Percentiles rank a stretch among this genome's conserved stretches.
These are phyloP conservation scores for Antheraea yamamai DNA, from an alignment of 2,888 invertebrate genomes.

Conservation along the genomic window DNA sequence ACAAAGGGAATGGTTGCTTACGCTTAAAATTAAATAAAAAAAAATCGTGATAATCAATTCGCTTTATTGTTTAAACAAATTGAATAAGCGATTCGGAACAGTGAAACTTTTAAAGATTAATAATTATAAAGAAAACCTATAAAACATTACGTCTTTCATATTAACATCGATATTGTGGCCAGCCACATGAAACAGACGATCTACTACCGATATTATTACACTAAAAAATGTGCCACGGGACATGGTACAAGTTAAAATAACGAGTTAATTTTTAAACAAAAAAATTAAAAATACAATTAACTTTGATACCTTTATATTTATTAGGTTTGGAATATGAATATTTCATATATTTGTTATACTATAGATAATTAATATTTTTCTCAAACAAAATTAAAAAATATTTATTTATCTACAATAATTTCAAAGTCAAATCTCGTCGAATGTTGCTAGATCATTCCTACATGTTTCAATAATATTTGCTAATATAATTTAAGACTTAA, in stretches of 20 bases:
- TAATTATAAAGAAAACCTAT: constrained; percentile 62
- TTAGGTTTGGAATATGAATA: neutral
- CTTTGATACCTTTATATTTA: neutral
- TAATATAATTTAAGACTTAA: neutral
- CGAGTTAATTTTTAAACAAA: neutral
- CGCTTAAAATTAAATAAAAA: constrained; percentile 40
- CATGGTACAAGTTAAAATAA: neutral
- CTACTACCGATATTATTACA: constrained; percentile 28
- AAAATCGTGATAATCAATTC: constrained; percentile 63
- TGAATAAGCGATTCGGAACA: constrained; percentile 71
- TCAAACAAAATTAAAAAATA: neutral
- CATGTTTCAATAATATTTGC: constrained; percentile 14
- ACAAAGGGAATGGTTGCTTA: neutral
- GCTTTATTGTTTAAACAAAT: constrained; percentile 81
- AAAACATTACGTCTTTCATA: constrained; percentile 60
- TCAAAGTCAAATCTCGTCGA: constrained; percentile 2
- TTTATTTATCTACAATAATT: constrained; percentile 4
- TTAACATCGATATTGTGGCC: constrained; percentile 65
- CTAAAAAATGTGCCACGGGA: constrained; percentile 36
- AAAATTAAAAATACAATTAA: neutral
- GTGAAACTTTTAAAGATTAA: constrained; percentile 54
- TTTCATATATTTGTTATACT: neutral
- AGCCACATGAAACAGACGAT: constrained; percentile 66
- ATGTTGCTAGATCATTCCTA: constrained; percentile 13
- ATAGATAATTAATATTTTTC: constrained; percentile 14